Conservation (phyloP, 2,113 vertebrate genomes). For the Camelus bactrianus region DNA sequence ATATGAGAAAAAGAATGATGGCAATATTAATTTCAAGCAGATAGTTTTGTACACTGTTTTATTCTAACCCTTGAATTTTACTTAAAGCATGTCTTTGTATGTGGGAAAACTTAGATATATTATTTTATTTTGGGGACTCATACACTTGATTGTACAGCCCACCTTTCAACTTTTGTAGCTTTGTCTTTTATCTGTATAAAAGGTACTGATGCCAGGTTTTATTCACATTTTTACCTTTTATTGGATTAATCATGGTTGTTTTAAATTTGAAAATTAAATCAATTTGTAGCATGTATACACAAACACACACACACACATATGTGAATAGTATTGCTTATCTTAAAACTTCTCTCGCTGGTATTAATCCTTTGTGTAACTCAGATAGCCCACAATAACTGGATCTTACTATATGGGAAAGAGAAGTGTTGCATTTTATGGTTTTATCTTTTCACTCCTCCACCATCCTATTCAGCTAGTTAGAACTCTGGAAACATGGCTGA, state of each 20-base stretch:
- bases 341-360: background rate
- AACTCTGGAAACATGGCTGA: background rate
- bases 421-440: background rate
- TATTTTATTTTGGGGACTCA: background rate
- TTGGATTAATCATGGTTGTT: background rate
- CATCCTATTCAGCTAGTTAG: background rate
- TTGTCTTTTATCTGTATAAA: background rate
- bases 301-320: background rate
- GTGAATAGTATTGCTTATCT: background rate
- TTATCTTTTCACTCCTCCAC: background rate
- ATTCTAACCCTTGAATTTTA: background rate
- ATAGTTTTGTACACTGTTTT: background rate
- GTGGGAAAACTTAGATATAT: background rate
- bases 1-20: background rate
- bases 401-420: background rate
- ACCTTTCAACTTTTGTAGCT: background rate
- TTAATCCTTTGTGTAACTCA: background rate
- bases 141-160: background rate
- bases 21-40: background rate
- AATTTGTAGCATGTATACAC: background rate
- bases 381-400: background rate
- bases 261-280: conserved; percentile 26
- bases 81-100: background rate
- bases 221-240: background rate
- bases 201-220: background rate